Evolutionary conservation across 1,140 invertebrate species (phyloP).

Genomic region (Dysdera silvatica): DNA sequence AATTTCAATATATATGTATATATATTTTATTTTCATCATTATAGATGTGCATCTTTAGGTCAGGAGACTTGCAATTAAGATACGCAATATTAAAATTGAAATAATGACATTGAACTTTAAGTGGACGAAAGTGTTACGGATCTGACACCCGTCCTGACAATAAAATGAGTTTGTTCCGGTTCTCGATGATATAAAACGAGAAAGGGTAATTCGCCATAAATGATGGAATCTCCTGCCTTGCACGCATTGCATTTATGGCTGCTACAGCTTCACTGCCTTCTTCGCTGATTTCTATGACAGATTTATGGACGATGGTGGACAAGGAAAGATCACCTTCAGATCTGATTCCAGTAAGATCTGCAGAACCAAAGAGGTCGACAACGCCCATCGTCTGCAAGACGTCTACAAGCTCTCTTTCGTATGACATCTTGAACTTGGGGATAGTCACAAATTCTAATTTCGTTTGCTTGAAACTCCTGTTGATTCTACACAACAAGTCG

Average conservation of each 20-base stretch:
- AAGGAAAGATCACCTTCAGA: conserved; percentile 47
- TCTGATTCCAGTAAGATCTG: background rate
- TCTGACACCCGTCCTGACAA: background rate
- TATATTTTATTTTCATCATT: no score
- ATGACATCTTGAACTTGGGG: background rate
- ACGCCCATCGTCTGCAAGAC: background rate
- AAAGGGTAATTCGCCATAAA: conserved; percentile 11
- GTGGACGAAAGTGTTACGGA: no score
- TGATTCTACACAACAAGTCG: conserved; percentile 26
- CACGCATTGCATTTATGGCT: conserved; percentile 50
- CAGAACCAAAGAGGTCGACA: background rate
- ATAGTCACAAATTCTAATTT: background rate
- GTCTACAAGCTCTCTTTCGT: background rate
- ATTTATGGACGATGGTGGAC: conserved; percentile 52
- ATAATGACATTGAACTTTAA: no score
- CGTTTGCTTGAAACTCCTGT: no score
- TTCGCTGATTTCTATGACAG: conserved; percentile 70
- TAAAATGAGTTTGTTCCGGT: background rate
- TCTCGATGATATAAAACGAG: background rate
- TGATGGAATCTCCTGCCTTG: background rate
- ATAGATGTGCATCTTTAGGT: no score
- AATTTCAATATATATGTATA: no score
- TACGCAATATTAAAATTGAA: no score
- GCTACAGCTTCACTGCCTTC: conserved; percentile 65
- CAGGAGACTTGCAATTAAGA: no score